Percentiles rank a stretch among this genome's conserved stretches.
phyloP scores from a whole-genome alignment of 2,888 invertebrate species.

The Plebejus argus region DNA sequence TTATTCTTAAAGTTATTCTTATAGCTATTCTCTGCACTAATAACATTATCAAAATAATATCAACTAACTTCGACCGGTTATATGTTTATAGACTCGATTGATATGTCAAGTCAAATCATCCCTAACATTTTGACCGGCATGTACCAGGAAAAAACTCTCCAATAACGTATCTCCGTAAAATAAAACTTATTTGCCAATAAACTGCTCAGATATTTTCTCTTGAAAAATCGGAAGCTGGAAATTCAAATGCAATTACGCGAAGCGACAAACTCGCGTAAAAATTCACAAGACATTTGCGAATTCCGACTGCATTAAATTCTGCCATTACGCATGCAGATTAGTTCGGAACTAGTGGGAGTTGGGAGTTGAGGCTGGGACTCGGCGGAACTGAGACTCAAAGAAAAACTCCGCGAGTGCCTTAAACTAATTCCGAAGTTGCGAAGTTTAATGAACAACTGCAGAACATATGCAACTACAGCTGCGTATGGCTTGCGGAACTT shows the following conservation, averaged over 20 bases:
- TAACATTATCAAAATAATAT: too few relatives aligned
- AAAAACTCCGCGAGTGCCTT: conserved; percentile 42
- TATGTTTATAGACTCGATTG: neutral
- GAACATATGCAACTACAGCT: conserved; percentile 30
- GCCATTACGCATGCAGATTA: conserved; percentile 70
- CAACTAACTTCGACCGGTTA: too few relatives aligned
- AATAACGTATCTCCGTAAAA: neutral
- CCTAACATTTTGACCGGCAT: neutral
- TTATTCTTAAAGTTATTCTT: too few relatives aligned
- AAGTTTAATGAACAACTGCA: conserved; percentile 43
- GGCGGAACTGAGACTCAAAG: conserved; percentile 45
- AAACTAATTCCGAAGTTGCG: conserved; percentile 44
- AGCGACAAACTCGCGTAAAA: conserved; percentile 28
- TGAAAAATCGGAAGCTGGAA: conserved; percentile 10
- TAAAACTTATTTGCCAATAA: neutral
- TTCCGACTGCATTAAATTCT: conserved; percentile 42
- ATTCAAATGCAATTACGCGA: conserved; percentile 11
- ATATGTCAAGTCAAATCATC: neutral
- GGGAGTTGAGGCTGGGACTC: conserved; percentile 11
- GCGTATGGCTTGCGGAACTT: conserved; percentile 27
- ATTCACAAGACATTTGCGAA: conserved; percentile 29
- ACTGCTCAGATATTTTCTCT: neutral
- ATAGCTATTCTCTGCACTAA: too few relatives aligned
- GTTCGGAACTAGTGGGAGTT: conserved; percentile 43
- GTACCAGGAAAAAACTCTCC: neutral